phyloP scores from a whole-genome alignment of 1,140 invertebrate genomes.

The Diuraphis noxia region DNA sequence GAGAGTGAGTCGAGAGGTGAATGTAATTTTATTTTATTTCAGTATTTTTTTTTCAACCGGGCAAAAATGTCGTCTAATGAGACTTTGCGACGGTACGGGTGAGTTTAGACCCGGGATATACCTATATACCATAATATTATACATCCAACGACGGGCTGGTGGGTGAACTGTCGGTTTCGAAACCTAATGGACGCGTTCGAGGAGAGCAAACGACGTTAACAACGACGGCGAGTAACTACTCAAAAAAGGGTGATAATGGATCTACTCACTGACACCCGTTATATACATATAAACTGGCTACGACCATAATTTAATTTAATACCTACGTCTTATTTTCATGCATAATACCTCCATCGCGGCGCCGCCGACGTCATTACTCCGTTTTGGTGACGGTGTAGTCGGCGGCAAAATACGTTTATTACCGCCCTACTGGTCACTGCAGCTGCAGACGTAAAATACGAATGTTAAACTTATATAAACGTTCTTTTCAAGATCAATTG shows the following conservation, averaged over 20 bases:
- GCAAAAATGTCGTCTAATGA: not conserved
- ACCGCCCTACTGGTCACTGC: not conserved
- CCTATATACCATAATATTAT: not conserved
- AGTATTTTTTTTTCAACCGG: not conserved
- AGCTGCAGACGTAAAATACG: not conserved
- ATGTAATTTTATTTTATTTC: not conserved
- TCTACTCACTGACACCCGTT: not conserved
- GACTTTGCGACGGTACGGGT: not conserved
- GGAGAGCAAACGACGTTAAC: not conserved
- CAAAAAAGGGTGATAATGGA: slow-evolving; percentile 7
- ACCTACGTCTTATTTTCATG: not conserved
- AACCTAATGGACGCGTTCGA: not conserved
- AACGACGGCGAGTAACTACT: not conserved
- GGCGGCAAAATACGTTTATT: not conserved
- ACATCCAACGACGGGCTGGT: not conserved
- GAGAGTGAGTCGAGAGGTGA: not conserved
- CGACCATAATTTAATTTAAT: not conserved
- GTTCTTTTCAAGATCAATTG: not conserved
- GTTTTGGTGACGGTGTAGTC: not conserved
- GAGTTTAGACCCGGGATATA: not conserved
- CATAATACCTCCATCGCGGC: not conserved
- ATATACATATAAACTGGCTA: not conserved
- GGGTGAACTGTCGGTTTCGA: not conserved
- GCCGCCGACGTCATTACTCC: not conserved
- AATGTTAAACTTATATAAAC: too few species aligned